phyloP scores from a whole-genome alignment of 2,797 vertebrate species.

The Phoxinus dragarum region DNA sequence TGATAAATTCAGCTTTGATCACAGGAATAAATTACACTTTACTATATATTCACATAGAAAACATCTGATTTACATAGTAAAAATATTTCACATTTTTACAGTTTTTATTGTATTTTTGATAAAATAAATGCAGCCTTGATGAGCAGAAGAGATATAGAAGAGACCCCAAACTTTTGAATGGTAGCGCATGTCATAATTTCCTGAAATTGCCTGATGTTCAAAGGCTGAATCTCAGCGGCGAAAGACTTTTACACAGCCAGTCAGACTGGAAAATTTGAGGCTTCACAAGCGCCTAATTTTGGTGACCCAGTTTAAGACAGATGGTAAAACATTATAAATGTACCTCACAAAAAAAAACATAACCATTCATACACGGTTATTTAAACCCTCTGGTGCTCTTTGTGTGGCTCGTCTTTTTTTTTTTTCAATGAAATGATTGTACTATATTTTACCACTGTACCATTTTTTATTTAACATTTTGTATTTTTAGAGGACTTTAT shows the following conservation, averaged over 20 bases:
- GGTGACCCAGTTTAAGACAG: slow-evolving; percentile 20
- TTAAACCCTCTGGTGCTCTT: no score
- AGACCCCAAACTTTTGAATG: neutral
- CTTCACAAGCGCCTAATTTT: neutral
- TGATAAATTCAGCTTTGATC: neutral
- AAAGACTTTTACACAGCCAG: neutral
- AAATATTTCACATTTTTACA: neutral
- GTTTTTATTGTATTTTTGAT: neutral
- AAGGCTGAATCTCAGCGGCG: neutral
- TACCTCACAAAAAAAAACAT: neutral
- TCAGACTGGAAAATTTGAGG: slow-evolving; percentile 18
- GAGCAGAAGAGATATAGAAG: neutral
- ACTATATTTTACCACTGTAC: no score
- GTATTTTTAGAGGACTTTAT: no score
- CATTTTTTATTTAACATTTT: no score
- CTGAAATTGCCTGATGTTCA: neutral
- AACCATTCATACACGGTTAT: neutral
- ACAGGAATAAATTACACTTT: neutral
- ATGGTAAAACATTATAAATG: neutral
- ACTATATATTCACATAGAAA: neutral
- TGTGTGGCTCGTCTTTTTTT: no score
- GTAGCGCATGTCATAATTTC: neutral
- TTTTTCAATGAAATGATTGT: no score
- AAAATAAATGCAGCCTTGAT: neutral
- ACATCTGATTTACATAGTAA: neutral